Evolutionary conservation across 2,888 invertebrate genomes (phyloP).

Genomic region (Tetrapedia diversipes): DNA sequence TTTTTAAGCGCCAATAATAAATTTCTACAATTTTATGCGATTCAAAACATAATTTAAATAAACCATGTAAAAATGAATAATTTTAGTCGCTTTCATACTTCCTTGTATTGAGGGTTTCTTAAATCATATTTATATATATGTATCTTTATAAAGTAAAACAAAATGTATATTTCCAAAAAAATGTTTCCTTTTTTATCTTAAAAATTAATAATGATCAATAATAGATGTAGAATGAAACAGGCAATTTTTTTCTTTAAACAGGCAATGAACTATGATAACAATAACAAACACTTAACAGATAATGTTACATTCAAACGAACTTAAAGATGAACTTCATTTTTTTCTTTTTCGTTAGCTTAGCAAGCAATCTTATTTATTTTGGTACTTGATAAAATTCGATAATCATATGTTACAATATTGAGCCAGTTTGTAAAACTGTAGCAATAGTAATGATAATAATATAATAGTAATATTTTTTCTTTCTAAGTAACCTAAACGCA

Average conservation of each 20-base stretch:
- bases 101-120: conserved; percentile 5
- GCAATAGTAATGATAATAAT: conserved; percentile 75
- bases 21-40: conserved; percentile 76
- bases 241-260: conserved; percentile 33
- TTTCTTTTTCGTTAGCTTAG: conserved; percentile 72
- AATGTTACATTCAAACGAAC: conserved; percentile 43
- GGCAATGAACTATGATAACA: conserved; percentile 73
- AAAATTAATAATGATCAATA: conserved; percentile 23
- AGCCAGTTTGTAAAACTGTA: conserved; percentile 79
- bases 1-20: conserved; percentile 69
- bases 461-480: conserved; percentile 75
- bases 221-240: conserved; percentile 39
- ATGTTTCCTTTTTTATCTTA: conserved; percentile 1
- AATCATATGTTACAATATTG: conserved; percentile 82
- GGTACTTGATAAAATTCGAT: conserved; percentile 80
- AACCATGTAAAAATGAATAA: conserved; percentile 62
- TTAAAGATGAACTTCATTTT: conserved; percentile 42
- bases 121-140: conserved; percentile 23
- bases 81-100: conserved; percentile 23
- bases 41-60: conserved; percentile 69
- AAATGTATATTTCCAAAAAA: conserved; percentile 13
- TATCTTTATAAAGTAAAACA: conserved; percentile 38
- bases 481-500: conserved; percentile 80
- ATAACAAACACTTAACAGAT: conserved; percentile 73
- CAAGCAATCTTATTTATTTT: conserved; percentile 82